Conservation (phyloP, 2,888 invertebrate genomes). For the Spatulosminthurus flaviceps region DNA sequence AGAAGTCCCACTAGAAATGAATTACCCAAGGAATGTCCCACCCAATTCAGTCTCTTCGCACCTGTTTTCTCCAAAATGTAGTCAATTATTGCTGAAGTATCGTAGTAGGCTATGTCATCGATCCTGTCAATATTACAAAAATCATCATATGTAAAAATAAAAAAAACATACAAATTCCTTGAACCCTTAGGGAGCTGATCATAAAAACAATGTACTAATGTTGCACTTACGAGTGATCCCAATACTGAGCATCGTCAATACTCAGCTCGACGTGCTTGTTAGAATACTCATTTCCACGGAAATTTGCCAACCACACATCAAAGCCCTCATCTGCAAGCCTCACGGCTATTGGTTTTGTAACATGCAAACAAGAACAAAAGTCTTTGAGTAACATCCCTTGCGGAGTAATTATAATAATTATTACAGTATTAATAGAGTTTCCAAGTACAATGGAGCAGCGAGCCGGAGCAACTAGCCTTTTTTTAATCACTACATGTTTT, state of each 20-base stretch:
- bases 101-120: constrained; percentile 68
- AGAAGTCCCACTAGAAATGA: constrained; percentile 66
- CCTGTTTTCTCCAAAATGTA: constrained; percentile 67
- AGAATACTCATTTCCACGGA: constrained; percentile 35
- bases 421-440: too few relatives aligned
- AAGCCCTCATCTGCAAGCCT: constrained; percentile 41
- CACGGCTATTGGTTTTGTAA: constrained; percentile 18
- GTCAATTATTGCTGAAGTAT: constrained; percentile 71
- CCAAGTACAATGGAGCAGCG: too few relatives aligned
- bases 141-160: too few relatives aligned
- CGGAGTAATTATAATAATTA: too few relatives aligned
- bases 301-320: constrained; percentile 44
- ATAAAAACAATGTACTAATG: not conserved
- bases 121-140: too few relatives aligned
- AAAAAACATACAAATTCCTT: too few relatives aligned
- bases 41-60: constrained; percentile 67
- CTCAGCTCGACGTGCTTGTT: constrained; percentile 6
- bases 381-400: not conserved
- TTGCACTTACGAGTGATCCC: constrained; percentile 30
- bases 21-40: constrained; percentile 72
- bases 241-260: constrained; percentile 11
- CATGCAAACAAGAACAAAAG: too few relatives aligned
- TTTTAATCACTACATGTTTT: too few relatives aligned
- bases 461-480: too few relatives aligned
- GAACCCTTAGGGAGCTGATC: too few relatives aligned